Base-by-base conservation (phyloP, 2,113 vertebrate species). In the Morphnarchus princeps region DNA sequence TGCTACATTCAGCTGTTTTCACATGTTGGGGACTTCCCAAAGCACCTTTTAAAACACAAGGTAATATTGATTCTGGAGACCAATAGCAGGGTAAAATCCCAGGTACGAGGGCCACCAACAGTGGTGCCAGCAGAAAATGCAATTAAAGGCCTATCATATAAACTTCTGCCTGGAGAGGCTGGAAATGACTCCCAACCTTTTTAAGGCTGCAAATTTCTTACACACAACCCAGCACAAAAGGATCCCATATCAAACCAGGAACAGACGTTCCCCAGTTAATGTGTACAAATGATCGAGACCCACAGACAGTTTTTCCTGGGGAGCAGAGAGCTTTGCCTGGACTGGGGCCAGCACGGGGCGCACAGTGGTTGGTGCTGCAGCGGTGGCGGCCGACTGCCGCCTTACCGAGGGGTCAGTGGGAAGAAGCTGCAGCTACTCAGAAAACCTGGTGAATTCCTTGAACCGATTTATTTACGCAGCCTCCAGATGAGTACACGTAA, bases 391-490 rank as follows among this genome's bases (percentile, higher is more conserved):
- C 1, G 5, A 15, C 10, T 3, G 2, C 42, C 91, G 82, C 31
- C 32, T 38, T 57, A 52, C 31, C 0, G 0, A 54, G 34, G 47
- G 42, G 36, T 83, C 55, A 67, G 69, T 0, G 5, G 36, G 63
- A 74, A 86, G 50, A 78, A 82, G 45, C 62, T 69, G 65, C 59
- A 42, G 42, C 31, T 95, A 16, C 87, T 72, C 40, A 55, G 62
- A 80, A 90, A 94, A 21, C 11, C 20, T 29, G 21, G 43, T 58
- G 54, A 82, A 76, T 85, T 95, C 87, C 71, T 92, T 84, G 76
- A 88, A 70, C 55, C 12, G 18, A n/a, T 63, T 58, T 97, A 89
- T 97, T 97, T 94, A 89, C 78, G 59, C 49, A 74, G 5, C 61
- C 69, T 95, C 93, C 85, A 85, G 49, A 95, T 26, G 73, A 93